Evolutionary conservation across 2,888 invertebrate species (phyloP).

Genomic region (Pseudococcus jackbeardsleyi): DNA sequence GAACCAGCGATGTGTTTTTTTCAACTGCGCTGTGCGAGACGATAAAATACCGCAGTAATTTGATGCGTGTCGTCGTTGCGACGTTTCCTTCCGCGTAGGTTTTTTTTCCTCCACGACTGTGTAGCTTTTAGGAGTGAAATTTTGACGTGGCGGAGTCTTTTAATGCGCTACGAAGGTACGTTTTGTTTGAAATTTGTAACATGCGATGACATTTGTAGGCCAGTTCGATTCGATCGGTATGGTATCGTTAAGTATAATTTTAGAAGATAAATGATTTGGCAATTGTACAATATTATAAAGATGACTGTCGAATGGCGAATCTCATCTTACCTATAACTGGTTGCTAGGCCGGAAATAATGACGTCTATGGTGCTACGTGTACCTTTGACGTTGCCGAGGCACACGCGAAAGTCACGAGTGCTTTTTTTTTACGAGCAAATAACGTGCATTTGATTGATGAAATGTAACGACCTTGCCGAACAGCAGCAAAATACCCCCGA

Average conservation of each 20-base stretch:
- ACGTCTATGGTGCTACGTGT: background rate
- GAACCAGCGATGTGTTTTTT: slow-evolving; percentile 13
- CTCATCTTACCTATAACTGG: slow-evolving; percentile 24
- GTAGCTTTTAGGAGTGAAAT: slow-evolving; percentile 4
- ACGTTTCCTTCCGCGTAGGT: slow-evolving; percentile 34
- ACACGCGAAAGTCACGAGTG: background rate
- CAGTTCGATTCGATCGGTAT: slow-evolving; percentile 22
- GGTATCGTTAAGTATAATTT: slow-evolving; percentile 3
- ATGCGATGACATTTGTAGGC: background rate
- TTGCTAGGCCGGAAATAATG: background rate
- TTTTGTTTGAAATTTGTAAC: background rate
- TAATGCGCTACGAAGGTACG: background rate
- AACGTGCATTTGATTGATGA: slow-evolving; percentile 27
- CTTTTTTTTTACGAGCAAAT: slow-evolving; percentile 26
- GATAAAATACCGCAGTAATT: slow-evolving; percentile 41
- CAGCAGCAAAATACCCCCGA: background rate
- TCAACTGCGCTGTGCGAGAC: background rate
- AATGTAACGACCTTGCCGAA: slow-evolving; percentile 29
- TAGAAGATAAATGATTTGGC: slow-evolving; percentile 29
- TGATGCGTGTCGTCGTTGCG: slow-evolving; percentile 38
- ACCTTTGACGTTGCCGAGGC: no score
- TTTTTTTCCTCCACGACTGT: slow-evolving; percentile 10
- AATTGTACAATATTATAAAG: background rate
- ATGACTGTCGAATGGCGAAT: background rate
- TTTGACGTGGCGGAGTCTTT: background rate